Percentiles rank a stretch among this genome's conserved stretches.
Evolutionary conservation across 2,797 vertebrate genomes (phyloP).

Genomic region (Pempheris klunzingeri): DNA sequence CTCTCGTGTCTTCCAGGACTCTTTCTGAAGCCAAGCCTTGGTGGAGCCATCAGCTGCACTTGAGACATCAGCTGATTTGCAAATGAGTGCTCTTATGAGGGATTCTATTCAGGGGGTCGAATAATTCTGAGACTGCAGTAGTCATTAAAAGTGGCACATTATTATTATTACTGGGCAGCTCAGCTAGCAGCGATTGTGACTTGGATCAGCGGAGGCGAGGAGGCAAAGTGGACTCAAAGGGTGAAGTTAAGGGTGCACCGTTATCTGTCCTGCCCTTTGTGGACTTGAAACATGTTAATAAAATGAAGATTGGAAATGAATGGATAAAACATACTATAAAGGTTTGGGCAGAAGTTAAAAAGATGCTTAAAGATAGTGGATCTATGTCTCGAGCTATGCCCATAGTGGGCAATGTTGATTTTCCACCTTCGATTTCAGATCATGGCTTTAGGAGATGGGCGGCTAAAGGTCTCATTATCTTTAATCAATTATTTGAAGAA

Average conservation of each 20-base stretch:
- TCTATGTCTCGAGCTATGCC: background rate
- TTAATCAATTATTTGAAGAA: no score
- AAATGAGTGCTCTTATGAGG: no score
- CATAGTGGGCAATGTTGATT: background rate
- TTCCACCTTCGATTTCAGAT: no score
- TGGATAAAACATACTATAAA: background rate
- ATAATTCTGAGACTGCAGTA: no score
- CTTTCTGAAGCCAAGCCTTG: no score
- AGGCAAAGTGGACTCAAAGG: background rate
- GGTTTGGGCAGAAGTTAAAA: background rate
- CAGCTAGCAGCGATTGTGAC: background rate
- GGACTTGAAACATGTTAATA: background rate
- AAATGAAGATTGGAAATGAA: background rate
- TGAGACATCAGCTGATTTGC: no score
- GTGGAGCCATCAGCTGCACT: no score
- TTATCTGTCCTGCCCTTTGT: background rate
- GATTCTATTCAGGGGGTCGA: no score
- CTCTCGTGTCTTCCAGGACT: no score
- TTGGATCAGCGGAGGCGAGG: background rate
- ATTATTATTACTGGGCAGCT: background rate
- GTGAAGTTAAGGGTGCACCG: background rate
- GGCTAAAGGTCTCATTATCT: no score
- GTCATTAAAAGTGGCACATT: no score
- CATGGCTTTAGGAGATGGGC: no score
- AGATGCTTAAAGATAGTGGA: background rate